Evolutionary conservation across 2,888 invertebrate species (phyloP), one percentile per base, ranked within the genome.

Genomic region (Chloromyia formosa): DNA sequence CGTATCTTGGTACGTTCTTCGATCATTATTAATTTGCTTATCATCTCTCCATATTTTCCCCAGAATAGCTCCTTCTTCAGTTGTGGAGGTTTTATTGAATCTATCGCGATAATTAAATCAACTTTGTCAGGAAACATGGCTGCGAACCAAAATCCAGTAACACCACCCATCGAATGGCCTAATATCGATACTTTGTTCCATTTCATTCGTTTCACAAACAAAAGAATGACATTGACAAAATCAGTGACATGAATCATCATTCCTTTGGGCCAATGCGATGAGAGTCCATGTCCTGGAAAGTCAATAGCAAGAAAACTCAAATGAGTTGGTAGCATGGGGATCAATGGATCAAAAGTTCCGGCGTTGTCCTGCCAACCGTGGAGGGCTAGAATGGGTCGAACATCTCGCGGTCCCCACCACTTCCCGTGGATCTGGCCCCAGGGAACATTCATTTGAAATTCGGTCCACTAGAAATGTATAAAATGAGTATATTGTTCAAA

Each of bases 361-460:
- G 92, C 91, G 82, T 93, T 94, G 82, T 94, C 94, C 83, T 90
- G 91, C 92, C 93, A 93, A 0, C 94, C 94, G 82, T 94, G 94
- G 0, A 93, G 80, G 0, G 90, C 90, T 58, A 94, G 81, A 66
- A 94, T 87, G 0, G 93, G 93, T 64, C 90, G 87, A 18, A 87
- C 86, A 77, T 89, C 85, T 77, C 87, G 87, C 1, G 87, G 87
- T 12, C 93, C 92, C 90, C 93, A 93, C 85, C 91, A 87, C 83
- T 91, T 92, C 1, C 89, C 92, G 0, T 91, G 86, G 20, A 93
- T 79, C 78, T 90, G 88, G 0, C 93, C 93, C 90, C 90, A 92
- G 60, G 90, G 89, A 0, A 91, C 88, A 56, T 90, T 89, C 66
- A 93, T 90, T 79, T 87, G 84, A 16, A 93, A 86, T 86, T 93